Conservation (phyloP, 2,888 invertebrate species). For the Osmoderma eremita region DNA sequence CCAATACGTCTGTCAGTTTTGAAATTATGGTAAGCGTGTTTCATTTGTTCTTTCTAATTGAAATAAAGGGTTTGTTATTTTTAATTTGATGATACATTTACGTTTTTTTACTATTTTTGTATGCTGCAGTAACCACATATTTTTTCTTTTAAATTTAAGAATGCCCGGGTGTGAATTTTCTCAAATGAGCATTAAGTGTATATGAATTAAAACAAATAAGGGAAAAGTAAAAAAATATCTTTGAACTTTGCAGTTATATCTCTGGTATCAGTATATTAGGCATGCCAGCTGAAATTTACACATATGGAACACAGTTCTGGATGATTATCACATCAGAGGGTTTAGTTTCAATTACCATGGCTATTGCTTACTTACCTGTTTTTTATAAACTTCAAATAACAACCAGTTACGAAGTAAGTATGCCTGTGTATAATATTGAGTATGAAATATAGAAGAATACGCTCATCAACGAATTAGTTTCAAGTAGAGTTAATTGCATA, state of each 20-base stretch:
- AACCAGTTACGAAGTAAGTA: slow-evolving; percentile 77
- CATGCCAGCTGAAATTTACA: slow-evolving; percentile 80
- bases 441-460: neutral
- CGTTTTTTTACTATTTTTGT: too few species aligned
- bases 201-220: neutral
- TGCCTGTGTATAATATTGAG: slow-evolving; percentile 1
- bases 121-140: too few species aligned
- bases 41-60: too few species aligned
- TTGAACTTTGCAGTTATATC: slow-evolving; percentile 70
- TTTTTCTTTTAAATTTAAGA: too few species aligned
- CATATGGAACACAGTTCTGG: slow-evolving; percentile 79
- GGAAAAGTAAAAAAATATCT: slow-evolving; percentile 2
- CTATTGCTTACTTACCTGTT: slow-evolving; percentile 73
- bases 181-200: too few species aligned
- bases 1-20: too few species aligned
- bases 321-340: slow-evolving; percentile 72
- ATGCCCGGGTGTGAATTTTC: too few species aligned
- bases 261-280: slow-evolving; percentile 79
- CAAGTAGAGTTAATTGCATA: neutral
- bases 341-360: slow-evolving; percentile 74
- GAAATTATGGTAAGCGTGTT: too few species aligned
- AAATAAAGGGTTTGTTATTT: too few species aligned
- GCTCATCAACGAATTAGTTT: neutral
- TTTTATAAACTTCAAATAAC: slow-evolving; percentile 79
- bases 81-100: too few species aligned